Percentiles rank a stretch among this genome's conserved stretches.
Evolutionary conservation across 2,888 invertebrate genomes (phyloP).

Genomic region (Drosophila lacicola): DNA sequence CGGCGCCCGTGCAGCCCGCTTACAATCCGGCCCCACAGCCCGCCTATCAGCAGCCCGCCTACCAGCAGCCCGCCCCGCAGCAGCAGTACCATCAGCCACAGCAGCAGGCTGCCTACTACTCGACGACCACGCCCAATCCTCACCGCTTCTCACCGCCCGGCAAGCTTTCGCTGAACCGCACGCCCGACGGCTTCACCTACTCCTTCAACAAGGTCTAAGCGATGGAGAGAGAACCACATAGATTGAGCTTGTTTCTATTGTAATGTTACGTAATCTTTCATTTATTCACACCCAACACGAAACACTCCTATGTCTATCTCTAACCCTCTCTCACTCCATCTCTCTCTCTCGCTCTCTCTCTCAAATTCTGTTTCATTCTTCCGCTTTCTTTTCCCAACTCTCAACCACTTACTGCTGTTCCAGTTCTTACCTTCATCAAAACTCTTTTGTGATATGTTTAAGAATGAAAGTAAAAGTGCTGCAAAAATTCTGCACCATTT

Average conservation of each 20-base stretch:
- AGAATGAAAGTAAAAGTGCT: slow-evolving; percentile 62
- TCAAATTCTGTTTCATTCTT: slow-evolving; percentile 20
- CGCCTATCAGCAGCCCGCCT: slow-evolving; percentile 85
- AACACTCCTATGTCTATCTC: slow-evolving; percentile 22
- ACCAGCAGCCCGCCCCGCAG: slow-evolving; percentile 86
- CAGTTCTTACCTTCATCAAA: slow-evolving; percentile 71
- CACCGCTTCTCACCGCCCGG: slow-evolving; percentile 93
- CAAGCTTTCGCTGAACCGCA: slow-evolving; percentile 93
- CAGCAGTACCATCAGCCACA: slow-evolving; percentile 79
- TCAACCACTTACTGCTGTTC: slow-evolving; percentile 25
- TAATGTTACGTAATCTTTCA: slow-evolving; percentile 54
- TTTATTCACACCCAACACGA: slow-evolving; percentile 32
- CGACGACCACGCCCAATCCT: slow-evolving; percentile 88
- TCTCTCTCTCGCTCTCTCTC: slow-evolving; percentile 12
- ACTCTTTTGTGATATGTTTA: slow-evolving; percentile 79
- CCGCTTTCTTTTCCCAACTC: slow-evolving; percentile 23
- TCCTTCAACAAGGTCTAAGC: slow-evolving; percentile 90
- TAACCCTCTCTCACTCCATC: slow-evolving; percentile 16
- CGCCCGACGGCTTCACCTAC: slow-evolving; percentile 95
- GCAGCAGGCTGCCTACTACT: slow-evolving; percentile 83
- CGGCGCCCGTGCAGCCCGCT: slow-evolving; percentile 73
- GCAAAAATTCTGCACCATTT: slow-evolving; percentile 57
- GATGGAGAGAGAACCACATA: slow-evolving; percentile 70
- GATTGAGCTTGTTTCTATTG: slow-evolving; percentile 71
- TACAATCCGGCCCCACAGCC: slow-evolving; percentile 85